Evolutionary conservation across 2,888 invertebrate genomes (phyloP).

Genomic region (Dyspetes luteomarginatus): DNA sequence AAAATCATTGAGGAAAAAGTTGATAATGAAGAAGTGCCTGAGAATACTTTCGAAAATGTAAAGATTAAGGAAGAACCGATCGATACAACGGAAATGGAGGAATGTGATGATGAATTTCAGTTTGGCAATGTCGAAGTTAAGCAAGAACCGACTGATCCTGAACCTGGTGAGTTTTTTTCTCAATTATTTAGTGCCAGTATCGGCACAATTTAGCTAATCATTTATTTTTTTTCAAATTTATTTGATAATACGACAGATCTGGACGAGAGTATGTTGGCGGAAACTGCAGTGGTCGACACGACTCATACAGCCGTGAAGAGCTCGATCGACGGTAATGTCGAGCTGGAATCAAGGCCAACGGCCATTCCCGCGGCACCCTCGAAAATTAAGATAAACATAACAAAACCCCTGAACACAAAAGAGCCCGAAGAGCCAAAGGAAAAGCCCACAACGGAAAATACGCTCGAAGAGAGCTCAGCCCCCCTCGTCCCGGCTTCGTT

Average conservation of each 20-base stretch:
- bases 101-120: constrained; percentile 70
- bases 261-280: constrained; percentile 84
- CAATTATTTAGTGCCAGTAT: background rate
- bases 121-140: constrained; percentile 75
- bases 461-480: constrained; percentile 81
- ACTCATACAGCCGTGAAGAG: constrained; percentile 86
- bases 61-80: constrained; percentile 90
- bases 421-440: constrained; percentile 78
- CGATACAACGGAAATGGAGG: constrained; percentile 80
- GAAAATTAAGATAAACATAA: constrained; percentile 92
- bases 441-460: constrained; percentile 78
- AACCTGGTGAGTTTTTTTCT: constrained; percentile 74
- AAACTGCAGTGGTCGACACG: constrained; percentile 84
- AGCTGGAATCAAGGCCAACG: constrained; percentile 85
- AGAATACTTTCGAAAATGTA: constrained; percentile 80
- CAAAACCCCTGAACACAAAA: constrained; percentile 85
- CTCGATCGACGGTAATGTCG: constrained; percentile 92
- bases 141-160: constrained; percentile 77
- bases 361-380: constrained; percentile 83
- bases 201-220: too few species aligned
- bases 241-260: constrained; percentile 78
- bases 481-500: constrained; percentile 81
- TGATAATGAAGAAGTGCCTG: constrained; percentile 77
- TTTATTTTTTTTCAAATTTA: constrained; percentile 53
- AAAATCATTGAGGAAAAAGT: constrained; percentile 84